Base-by-base conservation (phyloP, 2,888 invertebrate species). In the Heliconius aoede region DNA sequence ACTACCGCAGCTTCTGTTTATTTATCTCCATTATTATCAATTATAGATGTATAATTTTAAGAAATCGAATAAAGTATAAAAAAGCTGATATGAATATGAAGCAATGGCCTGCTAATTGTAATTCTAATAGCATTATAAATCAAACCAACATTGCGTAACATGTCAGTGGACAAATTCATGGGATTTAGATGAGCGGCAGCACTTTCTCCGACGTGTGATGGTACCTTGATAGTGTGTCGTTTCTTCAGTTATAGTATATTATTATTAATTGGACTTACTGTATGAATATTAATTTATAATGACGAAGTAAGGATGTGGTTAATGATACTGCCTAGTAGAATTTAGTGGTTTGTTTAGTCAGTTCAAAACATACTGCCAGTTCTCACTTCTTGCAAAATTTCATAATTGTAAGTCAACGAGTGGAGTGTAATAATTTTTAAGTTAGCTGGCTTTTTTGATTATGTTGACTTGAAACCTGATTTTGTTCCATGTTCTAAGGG, bases 1-100 rank as follows among this genome's bases (percentile, higher is more conserved):
- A 86, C 84, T 88, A 89, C 85, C 85, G 84, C 81, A 82, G 69
- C 30, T 61, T 82, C 80, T 85, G 85, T 86, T 84, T 84, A 83
- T 82, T 81, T 84, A 84, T 85, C 84, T 79, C 81, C 81, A 84
- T 86, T 87, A 87, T 85, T 88, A 85, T 87, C 87, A 72, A 64
- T 77, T 76, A 76, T 74, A 74, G 74, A 72, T 68, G 55, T 46
- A 61, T 32, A 32, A 32, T 32, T 51, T 51, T 8, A 51, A 21
- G 5, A 26, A n/a, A n/a, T n/a, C n/a, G n/a, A n/a, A n/a, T n/a
- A n/a, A n/a, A n/a, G n/a, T n/a, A 21, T 3, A 30, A 18, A 62
- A 4, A 21, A n/a, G 32, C 30, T 21, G 8, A 30, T 61, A 21
- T 61, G 18, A 61, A 30, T 9, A 62, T 21, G 1, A 32, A 32